These are phyloP conservation scores for Yponomeuta malinellus DNA, from an alignment of 2,888 invertebrate species.

Conservation along the genomic window DNA sequence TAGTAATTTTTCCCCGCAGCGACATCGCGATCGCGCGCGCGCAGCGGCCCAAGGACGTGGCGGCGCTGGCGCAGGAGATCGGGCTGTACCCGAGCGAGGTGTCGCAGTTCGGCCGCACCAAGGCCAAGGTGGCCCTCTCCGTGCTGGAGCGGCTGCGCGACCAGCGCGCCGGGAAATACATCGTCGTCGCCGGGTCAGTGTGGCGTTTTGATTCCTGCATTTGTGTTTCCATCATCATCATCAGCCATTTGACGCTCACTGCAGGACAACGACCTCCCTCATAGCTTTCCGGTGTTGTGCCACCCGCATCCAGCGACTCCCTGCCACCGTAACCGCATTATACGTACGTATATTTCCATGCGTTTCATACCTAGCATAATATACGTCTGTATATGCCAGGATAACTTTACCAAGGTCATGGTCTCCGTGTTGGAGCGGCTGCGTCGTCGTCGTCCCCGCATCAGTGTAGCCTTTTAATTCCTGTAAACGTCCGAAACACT, in stretches of 20 bases:
- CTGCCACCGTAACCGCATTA: too few relatives aligned
- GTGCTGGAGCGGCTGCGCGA: conserved; percentile 84
- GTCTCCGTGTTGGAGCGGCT: conserved; percentile 87
- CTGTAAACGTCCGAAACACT: too few relatives aligned
- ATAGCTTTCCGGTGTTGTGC: too few relatives aligned
- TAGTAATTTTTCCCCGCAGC: conserved; percentile 50
- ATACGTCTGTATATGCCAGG: too few relatives aligned
- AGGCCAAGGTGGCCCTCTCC: conserved; percentile 93
- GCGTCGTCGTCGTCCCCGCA: conserved; percentile 92
- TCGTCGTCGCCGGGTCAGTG: conserved; percentile 95
- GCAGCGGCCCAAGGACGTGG: conserved; percentile 91
- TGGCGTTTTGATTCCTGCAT: neutral
- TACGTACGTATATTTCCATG: too few relatives aligned
- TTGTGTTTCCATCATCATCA: too few relatives aligned
- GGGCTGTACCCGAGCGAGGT: conserved; percentile 88
- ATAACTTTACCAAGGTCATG: conserved; percentile 84
- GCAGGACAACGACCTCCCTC: too few relatives aligned
- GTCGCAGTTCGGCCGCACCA: conserved; percentile 93
- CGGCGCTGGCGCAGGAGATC: conserved; percentile 86
- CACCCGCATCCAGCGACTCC: too few relatives aligned
- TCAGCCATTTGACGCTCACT: too few relatives aligned
- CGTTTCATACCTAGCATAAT: too few relatives aligned
- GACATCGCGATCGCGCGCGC: conserved; percentile 94
- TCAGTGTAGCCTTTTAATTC: conserved; percentile 48
- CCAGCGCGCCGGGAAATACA: conserved; percentile 88